Percentiles rank a stretch among this genome's conserved stretches.
These are phyloP conservation scores for Pseudomugil tenellus DNA, from an alignment of 2,797 vertebrate species.

Conservation along the genomic window DNA sequence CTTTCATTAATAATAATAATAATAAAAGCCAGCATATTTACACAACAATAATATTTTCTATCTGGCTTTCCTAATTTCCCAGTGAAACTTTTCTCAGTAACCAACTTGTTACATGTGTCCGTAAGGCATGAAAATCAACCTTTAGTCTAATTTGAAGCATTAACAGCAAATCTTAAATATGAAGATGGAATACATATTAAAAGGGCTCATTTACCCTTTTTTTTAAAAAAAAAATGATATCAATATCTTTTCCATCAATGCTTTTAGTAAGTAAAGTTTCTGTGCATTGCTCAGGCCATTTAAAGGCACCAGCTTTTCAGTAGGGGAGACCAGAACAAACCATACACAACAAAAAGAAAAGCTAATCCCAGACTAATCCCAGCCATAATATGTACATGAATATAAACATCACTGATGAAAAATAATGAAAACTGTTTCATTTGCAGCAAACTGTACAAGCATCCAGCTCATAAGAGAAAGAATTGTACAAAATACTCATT, in stretches of 20 bases:
- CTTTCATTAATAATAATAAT: conserved; percentile 55
- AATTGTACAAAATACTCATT: conserved; percentile 45
- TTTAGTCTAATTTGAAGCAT: conserved; percentile 58
- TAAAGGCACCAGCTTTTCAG: conserved; percentile 78
- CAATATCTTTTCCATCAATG: conserved; percentile 49
- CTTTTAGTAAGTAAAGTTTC: conserved; percentile 51
- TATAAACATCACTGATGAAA: conserved; percentile 57
- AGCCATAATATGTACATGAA: conserved; percentile 69
- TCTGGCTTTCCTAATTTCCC: conserved; percentile 77
- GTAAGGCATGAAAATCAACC: conserved; percentile 72
- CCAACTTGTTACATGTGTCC: conserved; percentile 80
- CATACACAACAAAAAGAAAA: conserved; percentile 52
- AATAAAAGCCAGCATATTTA: conserved; percentile 80
- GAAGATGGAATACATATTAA: conserved; percentile 54
- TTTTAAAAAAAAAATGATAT: conserved; percentile 24
- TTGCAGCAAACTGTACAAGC: conserved; percentile 61
- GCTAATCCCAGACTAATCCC: conserved; percentile 52
- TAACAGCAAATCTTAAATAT: conserved; percentile 68
- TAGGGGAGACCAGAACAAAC: conserved; percentile 65
- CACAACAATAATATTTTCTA: conserved; percentile 82
- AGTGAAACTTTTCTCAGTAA: conserved; percentile 80
- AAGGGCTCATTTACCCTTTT: conserved; percentile 35
- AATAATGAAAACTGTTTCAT: conserved; percentile 31
- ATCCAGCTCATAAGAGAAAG: conserved; percentile 31
- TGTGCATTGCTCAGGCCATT: conserved; percentile 71